These are phyloP conservation scores for Dynastes grantii DNA, from an alignment of 2,888 invertebrate genomes.

Conservation along the genomic window DNA sequence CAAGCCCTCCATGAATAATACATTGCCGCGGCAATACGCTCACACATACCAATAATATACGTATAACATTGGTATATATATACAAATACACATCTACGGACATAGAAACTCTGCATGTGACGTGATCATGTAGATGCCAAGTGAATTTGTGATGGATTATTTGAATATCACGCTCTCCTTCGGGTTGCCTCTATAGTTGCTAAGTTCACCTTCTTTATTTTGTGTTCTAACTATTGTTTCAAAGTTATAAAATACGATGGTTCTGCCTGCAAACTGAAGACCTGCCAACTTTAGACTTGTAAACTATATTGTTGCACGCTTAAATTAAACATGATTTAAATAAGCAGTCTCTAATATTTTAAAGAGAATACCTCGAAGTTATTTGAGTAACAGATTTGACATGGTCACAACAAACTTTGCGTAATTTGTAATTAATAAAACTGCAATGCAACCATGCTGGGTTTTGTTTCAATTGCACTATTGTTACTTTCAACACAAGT, in stretches of 20 bases:
- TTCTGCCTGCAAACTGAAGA: too few species aligned
- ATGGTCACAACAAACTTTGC: too few species aligned
- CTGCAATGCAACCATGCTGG: too few species aligned
- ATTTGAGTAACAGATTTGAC: too few species aligned
- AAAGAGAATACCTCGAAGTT: too few species aligned
- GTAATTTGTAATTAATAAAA: too few species aligned
- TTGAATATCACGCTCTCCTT: constrained; percentile 53
- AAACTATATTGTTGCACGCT: too few species aligned
- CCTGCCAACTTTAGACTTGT: too few species aligned
- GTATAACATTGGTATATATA: constrained; percentile 8
- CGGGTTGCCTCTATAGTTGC: background rate
- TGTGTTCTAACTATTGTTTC: background rate
- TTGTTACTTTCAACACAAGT: too few species aligned
- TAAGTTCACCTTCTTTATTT: background rate
- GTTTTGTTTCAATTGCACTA: too few species aligned
- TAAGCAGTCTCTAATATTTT: too few species aligned
- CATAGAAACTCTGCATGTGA: constrained; percentile 59
- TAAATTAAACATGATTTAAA: too few species aligned
- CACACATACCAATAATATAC: constrained; percentile 47
- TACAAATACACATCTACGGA: constrained; percentile 1
- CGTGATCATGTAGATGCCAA: constrained; percentile 63
- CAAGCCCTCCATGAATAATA: constrained; percentile 59
- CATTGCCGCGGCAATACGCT: constrained; percentile 54
- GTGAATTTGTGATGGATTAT: constrained; percentile 65
- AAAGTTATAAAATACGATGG: background rate